These are phyloP conservation scores for Lasioglossum pauxillum DNA, from an alignment of 2,888 invertebrate genomes.

Conservation along the genomic window DNA sequence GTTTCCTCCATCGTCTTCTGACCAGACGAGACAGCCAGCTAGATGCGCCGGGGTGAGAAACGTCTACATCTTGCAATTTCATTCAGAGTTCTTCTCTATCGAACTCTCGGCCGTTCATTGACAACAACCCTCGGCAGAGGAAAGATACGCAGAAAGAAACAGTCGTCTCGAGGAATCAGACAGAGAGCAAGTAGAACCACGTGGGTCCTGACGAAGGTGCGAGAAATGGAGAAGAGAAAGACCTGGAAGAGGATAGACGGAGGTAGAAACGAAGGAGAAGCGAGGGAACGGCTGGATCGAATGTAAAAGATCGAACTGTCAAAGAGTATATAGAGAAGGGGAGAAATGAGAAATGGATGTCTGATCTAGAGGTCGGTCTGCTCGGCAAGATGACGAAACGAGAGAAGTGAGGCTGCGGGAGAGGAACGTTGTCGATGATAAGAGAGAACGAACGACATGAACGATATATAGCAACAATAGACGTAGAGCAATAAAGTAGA, in stretches of 20 bases:
- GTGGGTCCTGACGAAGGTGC: background rate
- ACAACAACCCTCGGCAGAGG: background rate
- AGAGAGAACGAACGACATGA: background rate
- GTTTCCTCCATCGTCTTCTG: slow-evolving; percentile 42
- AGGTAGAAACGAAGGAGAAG: slow-evolving; percentile 15
- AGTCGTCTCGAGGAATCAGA: background rate
- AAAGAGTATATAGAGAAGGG: background rate
- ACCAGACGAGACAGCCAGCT: background rate
- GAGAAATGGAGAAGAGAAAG: background rate
- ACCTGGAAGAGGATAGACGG: slow-evolving; percentile 18
- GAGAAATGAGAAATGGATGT: background rate
- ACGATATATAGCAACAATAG: background rate
- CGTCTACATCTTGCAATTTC: background rate
- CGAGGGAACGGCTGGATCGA: slow-evolving; percentile 18
- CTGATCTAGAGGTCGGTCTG: background rate
- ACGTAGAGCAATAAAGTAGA: background rate
- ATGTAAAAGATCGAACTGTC: background rate
- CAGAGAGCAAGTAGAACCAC: background rate
- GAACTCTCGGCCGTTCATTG: background rate
- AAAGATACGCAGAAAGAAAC: background rate
- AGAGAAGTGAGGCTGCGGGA: background rate
- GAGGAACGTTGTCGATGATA: background rate
- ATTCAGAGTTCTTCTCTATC: background rate
- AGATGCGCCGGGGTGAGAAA: background rate
- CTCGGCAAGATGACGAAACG: background rate